Evolutionary conservation across 2,797 vertebrate genomes (phyloP), one percentile per base, ranked within the genome.

Genomic region (Todus mexicanus): DNA sequence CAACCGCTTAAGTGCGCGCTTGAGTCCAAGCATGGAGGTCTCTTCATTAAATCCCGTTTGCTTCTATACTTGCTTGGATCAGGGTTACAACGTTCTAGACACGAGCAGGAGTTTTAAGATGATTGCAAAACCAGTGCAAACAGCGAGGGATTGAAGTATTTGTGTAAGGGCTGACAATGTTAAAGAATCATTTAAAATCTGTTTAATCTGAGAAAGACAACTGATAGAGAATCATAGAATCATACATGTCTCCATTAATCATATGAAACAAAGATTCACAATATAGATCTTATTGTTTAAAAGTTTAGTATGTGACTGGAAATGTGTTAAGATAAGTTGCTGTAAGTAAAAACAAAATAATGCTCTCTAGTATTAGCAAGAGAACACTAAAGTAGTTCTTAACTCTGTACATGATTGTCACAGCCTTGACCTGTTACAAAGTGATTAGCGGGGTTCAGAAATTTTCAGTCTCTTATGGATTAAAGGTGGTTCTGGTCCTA

Each of bases 151-250:
- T 1, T 1, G 14, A 61, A 61, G 29, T 15, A 21, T 22, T 13
- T 29, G 20, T 8, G 0, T 6, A 6, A 20, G 18, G 5, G 7
- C 19, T 29, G 47, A n/a, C 10, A 75, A 10, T 1, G 5, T 6
- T 57, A 59, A n/a, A 56, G 23, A 15, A 51, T 17, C 7, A 10
- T 35, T 65, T 66, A 45, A 53, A 21, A 38, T 4, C 16, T 6
- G 5, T 23, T 66, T 22, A 12, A 77, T 19, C 22, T 1, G 3
- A 40, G 50, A 38, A 14, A 20, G 31, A 40, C 29, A 57, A 45
- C 1, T 4, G 27, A 7, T 13, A 5, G n/a, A n/a, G n/a, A n/a
- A n/a, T n/a, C n/a, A n/a, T n/a, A n/a, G n/a, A n/a, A n/a, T n/a
- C n/a, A n/a, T n/a, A n/a, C n/a, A n/a, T n/a, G n/a, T n/a, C n/a